A percentile compares a stretch with the other conserved stretches of the same genome.
These are phyloP conservation scores for Pagrus major DNA, from an alignment of 2,113 vertebrate genomes.

Conservation along the genomic window DNA sequence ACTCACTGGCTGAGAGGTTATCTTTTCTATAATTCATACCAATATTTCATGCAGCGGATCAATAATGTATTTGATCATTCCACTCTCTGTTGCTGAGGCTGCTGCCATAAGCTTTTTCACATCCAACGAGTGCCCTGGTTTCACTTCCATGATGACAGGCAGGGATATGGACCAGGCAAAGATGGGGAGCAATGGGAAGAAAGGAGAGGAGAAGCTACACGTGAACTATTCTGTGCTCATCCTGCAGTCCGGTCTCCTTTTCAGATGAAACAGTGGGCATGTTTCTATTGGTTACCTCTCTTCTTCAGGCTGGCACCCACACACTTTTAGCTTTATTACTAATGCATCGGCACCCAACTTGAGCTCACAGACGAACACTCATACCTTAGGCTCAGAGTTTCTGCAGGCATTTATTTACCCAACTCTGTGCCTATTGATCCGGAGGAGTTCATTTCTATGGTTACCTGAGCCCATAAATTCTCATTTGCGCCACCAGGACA, in stretches of 20 bases:
- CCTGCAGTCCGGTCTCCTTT: constrained; percentile 28
- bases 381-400: constrained; percentile 40
- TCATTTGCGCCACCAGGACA: constrained; percentile 66
- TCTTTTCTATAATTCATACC: constrained; percentile 74
- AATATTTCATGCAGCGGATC: constrained; percentile 72
- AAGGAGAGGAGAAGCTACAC: constrained; percentile 7
- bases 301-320: constrained; percentile 32
- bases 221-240: constrained; percentile 41
- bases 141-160: constrained; percentile 16
- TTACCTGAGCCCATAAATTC: constrained; percentile 71
- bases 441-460: constrained; percentile 71
- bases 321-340: constrained; percentile 58
- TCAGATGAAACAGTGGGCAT: constrained; percentile 7
- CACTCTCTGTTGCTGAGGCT: constrained; percentile 50
- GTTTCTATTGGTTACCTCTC: constrained; percentile 36
- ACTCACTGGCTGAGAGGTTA: constrained; percentile 52
- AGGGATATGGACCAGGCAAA: not conserved
- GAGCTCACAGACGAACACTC: constrained; percentile 32
- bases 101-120: constrained; percentile 44
- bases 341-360: constrained; percentile 50
- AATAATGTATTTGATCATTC: constrained; percentile 79
- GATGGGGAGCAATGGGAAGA: not conserved
- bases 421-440: constrained; percentile 71
- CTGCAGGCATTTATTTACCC: constrained; percentile 60
- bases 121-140: constrained; percentile 20